Base-by-base conservation (phyloP, 2,888 invertebrate species). In the Helicoverpa assulta region DNA sequence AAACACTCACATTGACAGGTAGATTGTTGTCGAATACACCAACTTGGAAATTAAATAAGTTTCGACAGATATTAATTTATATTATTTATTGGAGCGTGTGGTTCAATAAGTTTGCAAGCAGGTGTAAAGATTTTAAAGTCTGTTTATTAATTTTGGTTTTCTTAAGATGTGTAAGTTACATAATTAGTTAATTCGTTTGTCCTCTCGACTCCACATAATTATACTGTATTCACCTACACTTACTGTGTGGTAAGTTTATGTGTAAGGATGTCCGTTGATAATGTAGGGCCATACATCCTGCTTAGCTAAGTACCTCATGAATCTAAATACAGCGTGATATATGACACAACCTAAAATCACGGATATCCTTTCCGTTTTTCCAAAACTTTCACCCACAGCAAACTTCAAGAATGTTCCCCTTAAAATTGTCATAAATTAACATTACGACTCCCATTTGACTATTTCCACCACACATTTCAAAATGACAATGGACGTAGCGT, bases 381-480 rank as follows among this genome's bases (percentile, higher is more conserved):
- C 33, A 40, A 66, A 81, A 76, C 63, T 72, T 73, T 54, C 78
- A 74, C 81, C 72, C 56, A 67, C 76, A 83, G 68, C 52, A 79
- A 71, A 76, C 67, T 75, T 74, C 75, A 79, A 73, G 67, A 73
- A 73, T 78, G 40, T 80, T 78, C 67, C 75, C 76, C 77, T 80
- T 78, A 81, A 85, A 88, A 87, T 86, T 84, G 79, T 73, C 86
- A 88, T 91, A 91, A 91, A 91, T 91, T 90, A 77, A 86, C 82
- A 83, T 78, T 77, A 81, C 80, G 84, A 81, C 81, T 82, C 84
- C 86, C 82, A 86, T 86, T 88, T 86, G 84, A 87, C 89, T 89
- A 89, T 89, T 89, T 88, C 88, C 86, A 85, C 86, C 88, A 88
- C 89, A 91, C 87, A 90, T 91, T 92, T 89, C 86, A 83, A 88